Base-by-base conservation (phyloP, 1,140 invertebrate species). In the Eriosoma lanigerum region DNA sequence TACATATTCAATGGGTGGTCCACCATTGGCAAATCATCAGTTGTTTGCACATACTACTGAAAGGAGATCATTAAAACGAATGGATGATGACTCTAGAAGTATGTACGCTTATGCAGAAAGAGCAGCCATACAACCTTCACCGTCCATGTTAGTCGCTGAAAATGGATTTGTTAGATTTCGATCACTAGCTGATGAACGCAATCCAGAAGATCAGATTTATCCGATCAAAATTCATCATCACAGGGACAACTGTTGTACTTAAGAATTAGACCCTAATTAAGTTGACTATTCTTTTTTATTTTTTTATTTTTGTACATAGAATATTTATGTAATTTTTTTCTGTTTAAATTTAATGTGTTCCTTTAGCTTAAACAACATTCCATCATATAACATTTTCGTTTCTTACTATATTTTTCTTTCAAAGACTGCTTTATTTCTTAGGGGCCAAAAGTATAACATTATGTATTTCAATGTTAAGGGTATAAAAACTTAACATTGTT, bases 111-210 rank as follows among this genome's bases (percentile, higher is more conserved):
- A 70, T 81, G 84, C 80, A 81, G 85, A 81, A n/a, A 82, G 82
- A 62, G 54, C 82, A 80, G 68, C 66, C 44, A 82, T 83, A 26
- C 84, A 83, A 38, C 82, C 83, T 32, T 85, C 85, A 29, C 84
- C 85, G 32, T 91, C 88, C 80, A 94, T 94, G 92, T 86, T 95
- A 60, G 93, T 94, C 8, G 93, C 93, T 82, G 93, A 95, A 83
- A 92, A 94, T 83, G 93, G 93, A 1, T 94, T 95, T 84, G 90
- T 94, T 2, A 88, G 93, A 73, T 95, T 94, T 86, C 88, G 93
- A 46, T 90, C 90, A 15, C 84, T 92, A 72, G 91, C 91, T 52
- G 90, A 84, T 81, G 83, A 78, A 60, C 52, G 75, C 10, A 78
- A 60, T 48, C 44, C 75, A 60, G 75, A 78, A 60, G 75, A 78